These are phyloP conservation scores for Chiloscyllium plagiosum DNA, from an alignment of 2,113 vertebrate genomes.

Conservation along the genomic window DNA sequence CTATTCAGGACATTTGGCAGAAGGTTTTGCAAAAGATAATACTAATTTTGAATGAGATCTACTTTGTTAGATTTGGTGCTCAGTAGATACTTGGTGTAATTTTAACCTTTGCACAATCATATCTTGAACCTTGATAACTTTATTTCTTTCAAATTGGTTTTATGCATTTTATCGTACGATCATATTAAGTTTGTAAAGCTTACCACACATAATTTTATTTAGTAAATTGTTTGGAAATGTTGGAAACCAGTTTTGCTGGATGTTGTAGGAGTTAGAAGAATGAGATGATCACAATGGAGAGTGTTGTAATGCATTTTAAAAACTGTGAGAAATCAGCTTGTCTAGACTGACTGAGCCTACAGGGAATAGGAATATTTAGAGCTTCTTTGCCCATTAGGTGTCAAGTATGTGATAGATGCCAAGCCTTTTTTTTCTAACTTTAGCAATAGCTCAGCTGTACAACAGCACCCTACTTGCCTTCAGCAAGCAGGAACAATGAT, in stretches of 20 bases:
- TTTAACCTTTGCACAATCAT: neutral
- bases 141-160: neutral
- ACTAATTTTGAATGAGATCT: neutral
- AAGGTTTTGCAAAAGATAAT: neutral
- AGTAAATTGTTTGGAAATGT: slow-evolving; percentile 23
- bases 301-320: slow-evolving; percentile 63
- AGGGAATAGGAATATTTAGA: slow-evolving; percentile 62
- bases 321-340: slow-evolving; percentile 74
- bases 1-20: neutral
- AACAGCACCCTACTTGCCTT: slow-evolving; percentile 53
- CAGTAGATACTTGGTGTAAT: neutral
- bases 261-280: slow-evolving; percentile 58
- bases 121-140: neutral
- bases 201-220: neutral
- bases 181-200: neutral
- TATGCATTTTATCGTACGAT: neutral
- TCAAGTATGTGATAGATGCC: slow-evolving; percentile 65
- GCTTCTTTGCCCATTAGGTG: slow-evolving; percentile 69
- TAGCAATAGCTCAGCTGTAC: slow-evolving; percentile 55
- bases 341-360: slow-evolving; percentile 62
- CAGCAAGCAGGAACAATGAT: slow-evolving; percentile 50
- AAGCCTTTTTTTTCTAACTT: slow-evolving; percentile 57
- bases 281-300: slow-evolving; percentile 68
- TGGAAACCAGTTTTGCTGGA: slow-evolving; percentile 39
- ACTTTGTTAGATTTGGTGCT: neutral